Conservation (phyloP, 1,140 invertebrate species). For the Zaprionus kolodkinae region DNA sequence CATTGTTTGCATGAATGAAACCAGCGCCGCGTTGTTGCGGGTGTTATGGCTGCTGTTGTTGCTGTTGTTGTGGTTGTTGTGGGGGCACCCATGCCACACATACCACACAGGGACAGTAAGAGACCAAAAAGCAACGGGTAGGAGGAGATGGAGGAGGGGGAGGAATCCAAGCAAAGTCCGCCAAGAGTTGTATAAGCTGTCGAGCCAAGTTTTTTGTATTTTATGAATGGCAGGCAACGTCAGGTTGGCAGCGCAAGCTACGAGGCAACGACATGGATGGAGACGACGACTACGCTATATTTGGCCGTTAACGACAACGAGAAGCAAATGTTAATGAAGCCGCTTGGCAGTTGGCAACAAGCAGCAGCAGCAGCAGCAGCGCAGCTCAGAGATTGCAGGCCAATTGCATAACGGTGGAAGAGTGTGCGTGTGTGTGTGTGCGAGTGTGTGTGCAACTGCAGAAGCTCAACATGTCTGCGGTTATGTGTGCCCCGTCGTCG, state of each 20-base stretch:
- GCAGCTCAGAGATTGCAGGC: conserved; percentile 40
- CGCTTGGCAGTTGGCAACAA: conserved; percentile 23
- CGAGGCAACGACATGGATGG: conserved; percentile 33
- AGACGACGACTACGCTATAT: conserved; percentile 58
- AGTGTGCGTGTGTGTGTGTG: conserved; percentile 24
- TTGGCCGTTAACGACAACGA: conserved; percentile 68
- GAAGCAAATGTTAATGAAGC: conserved; percentile 79
- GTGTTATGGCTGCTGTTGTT: conserved; percentile 24
- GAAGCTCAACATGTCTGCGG: conserved; percentile 18
- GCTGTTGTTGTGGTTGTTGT: conserved; percentile 9
- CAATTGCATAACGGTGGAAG: conserved; percentile 69
- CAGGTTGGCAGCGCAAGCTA: conserved; percentile 38
- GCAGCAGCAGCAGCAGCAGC: conserved; percentile 38
- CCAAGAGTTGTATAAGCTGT: conserved; percentile 46
- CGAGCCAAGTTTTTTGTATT: conserved; percentile 26
- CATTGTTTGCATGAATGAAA: conserved; percentile 36
- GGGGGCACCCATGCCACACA: conserved; percentile 17
- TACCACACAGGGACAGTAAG: not conserved
- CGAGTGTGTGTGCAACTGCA: conserved; percentile 6
- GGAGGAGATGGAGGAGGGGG: not conserved
- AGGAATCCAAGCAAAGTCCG: conserved; percentile 17
- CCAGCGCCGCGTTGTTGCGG: conserved; percentile 51
- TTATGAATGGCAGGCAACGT: conserved; percentile 69
- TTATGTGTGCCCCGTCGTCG: conserved; percentile 2
- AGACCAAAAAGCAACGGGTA: not conserved